Evolutionary conservation across 2,888 invertebrate species (phyloP).

Genomic region (Kryphioiulus occultus): DNA sequence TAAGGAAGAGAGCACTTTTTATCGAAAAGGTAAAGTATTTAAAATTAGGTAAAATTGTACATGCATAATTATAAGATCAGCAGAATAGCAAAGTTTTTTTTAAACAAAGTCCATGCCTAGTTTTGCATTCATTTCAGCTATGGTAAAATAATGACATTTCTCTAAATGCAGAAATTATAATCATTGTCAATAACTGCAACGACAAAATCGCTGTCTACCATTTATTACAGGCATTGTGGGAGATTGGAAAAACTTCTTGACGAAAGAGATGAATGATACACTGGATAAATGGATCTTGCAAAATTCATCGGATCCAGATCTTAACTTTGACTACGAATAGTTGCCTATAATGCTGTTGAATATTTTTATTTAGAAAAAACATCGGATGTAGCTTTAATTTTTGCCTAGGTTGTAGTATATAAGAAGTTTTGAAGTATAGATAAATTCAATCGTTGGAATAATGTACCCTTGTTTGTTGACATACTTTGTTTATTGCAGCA

Average conservation of each 20-base stretch:
- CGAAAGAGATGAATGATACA: slow-evolving; percentile 31
- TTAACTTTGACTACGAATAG: slow-evolving; percentile 48
- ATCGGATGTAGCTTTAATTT: background rate
- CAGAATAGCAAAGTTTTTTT: no score
- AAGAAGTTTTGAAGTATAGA: background rate
- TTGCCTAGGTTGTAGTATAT: background rate
- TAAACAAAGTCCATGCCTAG: background rate
- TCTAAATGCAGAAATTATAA: no score
- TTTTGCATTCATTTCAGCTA: no score
- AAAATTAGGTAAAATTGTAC: background rate
- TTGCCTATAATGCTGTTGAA: background rate
- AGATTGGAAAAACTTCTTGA: slow-evolving; percentile 47
- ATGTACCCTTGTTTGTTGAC: background rate
- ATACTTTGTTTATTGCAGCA: background rate
- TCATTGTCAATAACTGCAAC: background rate
- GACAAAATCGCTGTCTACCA: background rate
- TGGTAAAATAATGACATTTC: no score
- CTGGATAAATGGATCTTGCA: slow-evolving; percentile 41
- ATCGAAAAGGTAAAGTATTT: slow-evolving; percentile 62
- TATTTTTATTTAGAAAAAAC: background rate
- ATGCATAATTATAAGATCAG: no score
- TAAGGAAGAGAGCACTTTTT: slow-evolving; percentile 60
- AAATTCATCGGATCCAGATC: slow-evolving; percentile 24
- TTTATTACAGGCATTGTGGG: slow-evolving; percentile 39
- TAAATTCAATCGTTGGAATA: background rate